Percentiles rank a stretch among this genome's conserved stretches.
These are phyloP conservation scores for Pseudochromis fuscus DNA, from an alignment of 2,797 vertebrate species.

Conservation along the genomic window DNA sequence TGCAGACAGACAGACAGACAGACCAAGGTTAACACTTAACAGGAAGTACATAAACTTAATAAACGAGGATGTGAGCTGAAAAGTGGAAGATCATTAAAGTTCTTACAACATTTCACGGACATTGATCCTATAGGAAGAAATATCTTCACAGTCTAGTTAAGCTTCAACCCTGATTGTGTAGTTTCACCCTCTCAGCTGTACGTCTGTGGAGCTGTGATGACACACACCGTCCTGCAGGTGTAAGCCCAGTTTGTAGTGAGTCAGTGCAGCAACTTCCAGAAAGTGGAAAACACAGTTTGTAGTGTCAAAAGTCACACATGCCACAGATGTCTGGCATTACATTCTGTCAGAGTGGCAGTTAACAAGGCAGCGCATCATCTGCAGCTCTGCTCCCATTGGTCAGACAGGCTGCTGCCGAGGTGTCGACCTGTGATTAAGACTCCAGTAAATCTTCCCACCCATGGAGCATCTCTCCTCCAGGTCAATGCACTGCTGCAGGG, in stretches of 20 bases:
- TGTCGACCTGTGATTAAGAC: conserved; percentile 77
- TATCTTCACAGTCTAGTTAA: no score
- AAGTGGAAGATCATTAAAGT: neutral
- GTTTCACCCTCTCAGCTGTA: no score
- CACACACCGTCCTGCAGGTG: neutral
- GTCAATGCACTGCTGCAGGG: conserved; percentile 42
- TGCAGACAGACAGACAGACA: no score
- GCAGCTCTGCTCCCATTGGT: conserved; percentile 65
- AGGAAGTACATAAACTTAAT: neutral
- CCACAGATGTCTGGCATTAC: conserved; percentile 75
- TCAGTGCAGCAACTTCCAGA: conserved; percentile 42
- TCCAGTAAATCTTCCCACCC: conserved; percentile 82
- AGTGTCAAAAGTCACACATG: conserved; percentile 75
- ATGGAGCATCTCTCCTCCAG: conserved; percentile 48
- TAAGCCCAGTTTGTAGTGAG: conserved; percentile 5
- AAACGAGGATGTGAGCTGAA: neutral
- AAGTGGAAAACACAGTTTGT: conserved; percentile 53
- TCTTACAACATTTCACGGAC: neutral
- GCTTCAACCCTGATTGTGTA: no score
- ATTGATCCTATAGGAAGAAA: neutral
- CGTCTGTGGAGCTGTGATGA: no score
- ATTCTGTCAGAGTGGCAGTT: conserved; percentile 67
- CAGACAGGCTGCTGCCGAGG: conserved; percentile 57
- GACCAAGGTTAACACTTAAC: neutral
- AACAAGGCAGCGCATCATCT: conserved; percentile 66